Conservation (phyloP, 2,113 vertebrate genomes). For the Anoura caudifer region DNA sequence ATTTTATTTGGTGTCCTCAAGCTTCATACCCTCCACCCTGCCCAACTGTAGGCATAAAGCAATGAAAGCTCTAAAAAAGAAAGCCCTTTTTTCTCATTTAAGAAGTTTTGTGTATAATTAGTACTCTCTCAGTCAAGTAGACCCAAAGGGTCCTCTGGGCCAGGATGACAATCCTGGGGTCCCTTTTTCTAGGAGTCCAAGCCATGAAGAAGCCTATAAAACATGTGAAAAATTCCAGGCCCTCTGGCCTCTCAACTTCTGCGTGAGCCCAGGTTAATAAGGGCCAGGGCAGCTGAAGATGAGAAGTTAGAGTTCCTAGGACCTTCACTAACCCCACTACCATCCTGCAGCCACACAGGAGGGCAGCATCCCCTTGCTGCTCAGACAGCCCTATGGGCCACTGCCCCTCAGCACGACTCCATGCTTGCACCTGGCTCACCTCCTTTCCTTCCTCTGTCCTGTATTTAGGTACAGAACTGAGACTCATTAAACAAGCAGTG, state of each 20-base stretch:
- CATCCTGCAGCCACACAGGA: background rate
- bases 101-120: background rate
- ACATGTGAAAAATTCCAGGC: background rate
- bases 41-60: background rate
- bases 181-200: background rate
- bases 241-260: background rate
- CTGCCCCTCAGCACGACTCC: background rate
- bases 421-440: background rate
- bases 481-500: background rate
- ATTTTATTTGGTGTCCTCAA: background rate
- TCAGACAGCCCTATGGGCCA: background rate
- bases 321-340: background rate
- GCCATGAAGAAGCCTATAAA: background rate
- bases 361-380: background rate
- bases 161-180: background rate
- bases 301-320: background rate
- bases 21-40: background rate
- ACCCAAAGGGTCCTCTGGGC: background rate
- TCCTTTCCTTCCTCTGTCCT: background rate
- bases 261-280: background rate
- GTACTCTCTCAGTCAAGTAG: background rate
- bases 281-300: background rate
- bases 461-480: background rate
- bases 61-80: constrained; percentile 10
- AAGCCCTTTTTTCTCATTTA: background rate